These are phyloP conservation scores for Nymphicus hollandicus DNA, from an alignment of 2,113 vertebrate species.

Conservation along the genomic window DNA sequence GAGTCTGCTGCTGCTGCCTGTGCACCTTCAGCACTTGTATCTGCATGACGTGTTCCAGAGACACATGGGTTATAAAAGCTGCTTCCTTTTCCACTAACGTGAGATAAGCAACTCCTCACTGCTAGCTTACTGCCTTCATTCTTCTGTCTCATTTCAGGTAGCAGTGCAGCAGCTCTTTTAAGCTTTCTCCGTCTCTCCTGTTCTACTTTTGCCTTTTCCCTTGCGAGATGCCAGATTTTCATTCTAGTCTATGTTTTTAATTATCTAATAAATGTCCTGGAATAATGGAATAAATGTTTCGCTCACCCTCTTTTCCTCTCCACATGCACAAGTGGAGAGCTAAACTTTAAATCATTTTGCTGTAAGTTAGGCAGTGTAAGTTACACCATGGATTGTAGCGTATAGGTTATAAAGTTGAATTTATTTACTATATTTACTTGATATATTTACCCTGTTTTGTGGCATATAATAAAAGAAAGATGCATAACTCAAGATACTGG, in stretches of 20 bases:
- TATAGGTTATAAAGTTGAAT: not conserved
- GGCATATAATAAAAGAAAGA: not conserved
- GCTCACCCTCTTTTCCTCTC: not conserved
- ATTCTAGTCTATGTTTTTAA: not conserved
- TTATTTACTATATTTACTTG: not conserved
- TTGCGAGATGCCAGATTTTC: not conserved
- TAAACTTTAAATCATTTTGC: not conserved
- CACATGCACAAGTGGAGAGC: not conserved
- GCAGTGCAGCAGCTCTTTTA: not conserved
- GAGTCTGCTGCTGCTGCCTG: slow-evolving; percentile 24
- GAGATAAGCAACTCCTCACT: not conserved
- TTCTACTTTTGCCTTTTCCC: not conserved
- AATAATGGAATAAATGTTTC: not conserved
- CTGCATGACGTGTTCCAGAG: not conserved
- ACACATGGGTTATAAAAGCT: not conserved
- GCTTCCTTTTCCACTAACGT: not conserved
- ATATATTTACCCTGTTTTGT: not conserved
- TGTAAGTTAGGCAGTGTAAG: not conserved
- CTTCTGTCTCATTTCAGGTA: not conserved
- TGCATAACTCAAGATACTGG: not conserved
- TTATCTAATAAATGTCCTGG: not conserved
- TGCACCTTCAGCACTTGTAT: not conserved
- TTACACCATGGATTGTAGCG: not conserved
- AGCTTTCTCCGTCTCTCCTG: not conserved
- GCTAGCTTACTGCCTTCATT: not conserved